These are phyloP conservation scores for Adelphocoris suturalis DNA, from an alignment of 2,888 invertebrate species.

Conservation along the genomic window DNA sequence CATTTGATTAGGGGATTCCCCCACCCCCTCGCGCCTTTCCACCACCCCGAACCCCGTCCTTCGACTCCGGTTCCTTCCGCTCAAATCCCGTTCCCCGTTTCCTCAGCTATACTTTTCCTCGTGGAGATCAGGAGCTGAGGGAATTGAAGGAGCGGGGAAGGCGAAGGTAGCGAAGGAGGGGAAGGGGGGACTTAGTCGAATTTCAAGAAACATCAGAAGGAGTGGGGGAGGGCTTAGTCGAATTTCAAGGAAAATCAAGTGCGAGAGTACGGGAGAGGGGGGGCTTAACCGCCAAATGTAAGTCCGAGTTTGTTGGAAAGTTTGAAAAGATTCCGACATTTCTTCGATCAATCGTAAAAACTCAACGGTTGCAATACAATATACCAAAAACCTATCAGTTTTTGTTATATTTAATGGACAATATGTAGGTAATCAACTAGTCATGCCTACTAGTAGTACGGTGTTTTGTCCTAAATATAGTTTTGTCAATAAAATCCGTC, in stretches of 20 bases:
- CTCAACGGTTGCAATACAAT: too few species aligned
- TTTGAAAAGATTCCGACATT: too few species aligned
- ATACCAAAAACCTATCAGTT: too few species aligned
- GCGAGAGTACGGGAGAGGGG: not conserved
- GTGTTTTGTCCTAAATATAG: too few species aligned
- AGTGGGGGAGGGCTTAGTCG: constrained; percentile 26
- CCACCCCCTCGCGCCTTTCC: not conserved
- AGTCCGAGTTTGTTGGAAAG: not conserved
- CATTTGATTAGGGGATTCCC: constrained; percentile 46
- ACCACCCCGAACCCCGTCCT: not conserved
- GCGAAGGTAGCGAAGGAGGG: not conserved
- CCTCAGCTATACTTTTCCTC: not conserved
- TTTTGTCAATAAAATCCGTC: too few species aligned
- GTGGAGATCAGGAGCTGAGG: constrained; percentile 17
- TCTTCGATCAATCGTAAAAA: too few species aligned
- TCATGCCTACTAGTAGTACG: too few species aligned
- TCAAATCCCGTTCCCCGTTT: constrained; percentile 5
- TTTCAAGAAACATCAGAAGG: not conserved
- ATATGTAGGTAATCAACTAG: too few species aligned
- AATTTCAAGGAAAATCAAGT: not conserved
- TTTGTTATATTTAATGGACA: too few species aligned
- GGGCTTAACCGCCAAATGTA: not conserved
- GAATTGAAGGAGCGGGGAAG: not conserved
- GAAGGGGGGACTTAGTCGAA: not conserved
- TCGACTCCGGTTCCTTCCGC: not conserved